These are phyloP conservation scores for Liodrosophila aerea DNA, from an alignment of 2,888 invertebrate genomes.

Conservation along the genomic window DNA sequence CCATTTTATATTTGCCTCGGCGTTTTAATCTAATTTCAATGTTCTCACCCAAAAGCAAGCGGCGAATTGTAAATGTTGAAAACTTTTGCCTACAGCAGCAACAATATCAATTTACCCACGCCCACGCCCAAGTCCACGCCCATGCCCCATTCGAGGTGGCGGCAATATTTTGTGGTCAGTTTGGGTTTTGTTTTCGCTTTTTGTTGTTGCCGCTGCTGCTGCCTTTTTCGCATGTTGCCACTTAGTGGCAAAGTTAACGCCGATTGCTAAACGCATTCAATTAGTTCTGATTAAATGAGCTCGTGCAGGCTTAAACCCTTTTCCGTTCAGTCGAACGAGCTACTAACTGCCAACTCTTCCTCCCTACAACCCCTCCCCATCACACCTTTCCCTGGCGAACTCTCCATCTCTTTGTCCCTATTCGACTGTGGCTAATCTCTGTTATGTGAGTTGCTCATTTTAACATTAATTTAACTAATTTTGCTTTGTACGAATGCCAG, in stretches of 20 bases:
- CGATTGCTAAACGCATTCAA: conserved; percentile 47
- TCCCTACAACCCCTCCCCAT: not conserved
- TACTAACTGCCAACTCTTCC: not conserved
- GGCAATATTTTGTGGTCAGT: conserved; percentile 39
- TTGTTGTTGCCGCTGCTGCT: not conserved
- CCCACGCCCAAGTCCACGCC: too few relatives aligned
- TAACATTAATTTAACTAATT: too few relatives aligned
- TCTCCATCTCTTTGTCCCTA: too few relatives aligned
- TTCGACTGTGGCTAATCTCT: too few relatives aligned
- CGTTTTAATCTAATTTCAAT: conserved; percentile 57
- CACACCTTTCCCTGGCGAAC: not conserved
- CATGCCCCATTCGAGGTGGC: not conserved
- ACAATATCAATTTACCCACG: too few relatives aligned
- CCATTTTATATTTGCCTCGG: conserved; percentile 46
- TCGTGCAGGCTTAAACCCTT: conserved; percentile 1
- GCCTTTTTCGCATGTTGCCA: conserved; percentile 3
- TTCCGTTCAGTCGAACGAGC: too few relatives aligned
- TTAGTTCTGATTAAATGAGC: conserved; percentile 51
- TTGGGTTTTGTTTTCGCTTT: conserved; percentile 6
- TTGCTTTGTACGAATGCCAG: too few relatives aligned
- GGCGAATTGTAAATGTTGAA: conserved; percentile 1
- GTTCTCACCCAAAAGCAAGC: conserved; percentile 21
- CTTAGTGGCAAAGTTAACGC: conserved; percentile 45
- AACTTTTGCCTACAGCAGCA: conserved; percentile 1
- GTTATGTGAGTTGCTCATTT: too few relatives aligned